phyloP scores from a whole-genome alignment of 2,888 invertebrate species.

The Phrixothrix hirtus region DNA sequence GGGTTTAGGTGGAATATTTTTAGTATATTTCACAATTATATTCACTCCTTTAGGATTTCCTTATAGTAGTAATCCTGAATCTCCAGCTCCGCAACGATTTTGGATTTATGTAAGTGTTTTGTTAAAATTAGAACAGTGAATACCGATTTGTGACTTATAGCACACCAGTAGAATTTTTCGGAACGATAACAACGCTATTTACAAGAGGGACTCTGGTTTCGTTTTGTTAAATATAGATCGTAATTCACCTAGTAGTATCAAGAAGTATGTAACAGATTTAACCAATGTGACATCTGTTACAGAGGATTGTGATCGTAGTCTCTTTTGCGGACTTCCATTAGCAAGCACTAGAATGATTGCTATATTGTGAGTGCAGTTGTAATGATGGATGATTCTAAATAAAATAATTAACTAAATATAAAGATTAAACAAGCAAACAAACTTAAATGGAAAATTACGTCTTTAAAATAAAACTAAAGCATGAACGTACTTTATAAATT shows the following conservation, averaged over 20 bases:
- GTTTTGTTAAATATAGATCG: slow-evolving; percentile 49
- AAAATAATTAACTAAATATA: slow-evolving; percentile 8
- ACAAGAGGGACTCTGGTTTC: slow-evolving; percentile 47
- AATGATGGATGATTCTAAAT: slow-evolving; percentile 6
- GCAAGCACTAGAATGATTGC: slow-evolving; percentile 11
- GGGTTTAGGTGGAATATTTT: slow-evolving; percentile 40
- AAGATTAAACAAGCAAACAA: slow-evolving; percentile 8
- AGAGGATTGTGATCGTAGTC: slow-evolving; percentile 44
- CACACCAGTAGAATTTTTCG: slow-evolving; percentile 46
- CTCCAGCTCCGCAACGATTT: slow-evolving; percentile 71
- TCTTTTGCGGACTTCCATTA: slow-evolving; percentile 49
- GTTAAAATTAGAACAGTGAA: not conserved
- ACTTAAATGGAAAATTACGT: not conserved
- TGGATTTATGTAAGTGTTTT: slow-evolving; percentile 46
- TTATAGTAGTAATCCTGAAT: slow-evolving; percentile 63
- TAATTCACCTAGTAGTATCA: slow-evolving; percentile 48
- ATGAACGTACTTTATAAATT: slow-evolving; percentile 9
- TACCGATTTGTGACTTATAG: slow-evolving; percentile 31
- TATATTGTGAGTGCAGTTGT: slow-evolving; percentile 16
- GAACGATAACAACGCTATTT: slow-evolving; percentile 40
- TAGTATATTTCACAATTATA: slow-evolving; percentile 55
- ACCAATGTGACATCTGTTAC: slow-evolving; percentile 36
- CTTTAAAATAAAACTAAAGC: slow-evolving; percentile 10
- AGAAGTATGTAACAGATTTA: slow-evolving; percentile 41
- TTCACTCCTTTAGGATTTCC: slow-evolving; percentile 71